Evolutionary conservation across 1,140 invertebrate genomes (phyloP), one percentile per base, ranked within the genome.

Genomic region (Drosophila pectinifera): DNA sequence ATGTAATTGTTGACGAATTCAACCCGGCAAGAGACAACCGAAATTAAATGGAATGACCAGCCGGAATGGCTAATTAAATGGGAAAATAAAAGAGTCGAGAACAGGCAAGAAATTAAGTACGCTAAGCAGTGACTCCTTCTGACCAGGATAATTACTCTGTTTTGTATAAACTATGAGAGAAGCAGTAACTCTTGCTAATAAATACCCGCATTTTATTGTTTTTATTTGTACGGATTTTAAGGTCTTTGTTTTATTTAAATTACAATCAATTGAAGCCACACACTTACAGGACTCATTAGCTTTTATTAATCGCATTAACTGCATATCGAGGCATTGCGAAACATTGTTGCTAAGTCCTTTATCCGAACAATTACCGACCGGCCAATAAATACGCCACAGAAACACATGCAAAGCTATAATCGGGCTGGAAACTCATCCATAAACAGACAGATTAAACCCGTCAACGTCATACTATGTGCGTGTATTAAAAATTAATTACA

Each of bases 401-500:
- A 74, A 55, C 70, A 74, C 72, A 74, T 48, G 70, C 42, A 62
- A 49, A 49, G 18, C 43, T 16, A 31, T 73, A 73, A 55, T 38
- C 67, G 48, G 51, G 18, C 18, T 6, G 28, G n/a, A 55, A 34
- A 57, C 39, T 57, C 65, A 70, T 70, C 68, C 65, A 72, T 72
- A 72, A 74, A 64, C 58, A 64, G 46, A 38, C 42, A 57, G 48
- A 67, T 58, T 45, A 67, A 75, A 16, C 51, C 59, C 45, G 39
- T 51, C 43, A 76, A 62, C 36, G 49, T 58, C 42, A 54, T 31
- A 14, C 16, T 18, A 20, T 20, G 45, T 49, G 56, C 54, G 51
- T 34, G 68, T 70, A 82, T 81, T 81, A 77, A 81, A 81, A 81
- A 82, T 81, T 81, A 81, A 81, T 81, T 81, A 77, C 79, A 82